Conservation (phyloP, 1,140 invertebrate species). For the Penaeus chinensis region DNA sequence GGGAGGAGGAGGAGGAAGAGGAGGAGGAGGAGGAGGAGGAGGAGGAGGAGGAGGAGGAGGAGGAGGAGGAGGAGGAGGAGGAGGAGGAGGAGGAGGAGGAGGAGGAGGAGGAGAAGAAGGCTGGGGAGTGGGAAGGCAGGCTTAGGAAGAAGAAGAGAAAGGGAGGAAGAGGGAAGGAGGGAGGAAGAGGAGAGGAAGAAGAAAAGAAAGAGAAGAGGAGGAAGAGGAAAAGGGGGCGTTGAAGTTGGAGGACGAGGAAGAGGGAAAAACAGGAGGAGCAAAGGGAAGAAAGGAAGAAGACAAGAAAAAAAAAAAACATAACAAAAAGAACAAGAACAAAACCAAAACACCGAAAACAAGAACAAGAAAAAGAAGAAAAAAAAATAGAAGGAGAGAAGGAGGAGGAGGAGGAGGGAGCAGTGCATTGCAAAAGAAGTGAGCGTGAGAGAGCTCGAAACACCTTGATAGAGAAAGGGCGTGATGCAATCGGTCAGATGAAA, state of each 20-base stretch:
- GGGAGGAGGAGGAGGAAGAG: neutral
- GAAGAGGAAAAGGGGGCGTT: neutral
- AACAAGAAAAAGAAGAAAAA: neutral
- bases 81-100: neutral
- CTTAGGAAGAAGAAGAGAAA: neutral
- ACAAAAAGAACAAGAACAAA: neutral
- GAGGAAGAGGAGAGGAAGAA: neutral
- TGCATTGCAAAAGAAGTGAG: neutral
- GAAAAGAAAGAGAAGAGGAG: neutral
- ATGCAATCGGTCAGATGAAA: neutral
- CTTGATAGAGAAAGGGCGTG: neutral
- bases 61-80: neutral
- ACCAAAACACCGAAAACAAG: neutral
- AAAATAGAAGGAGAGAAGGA: neutral
- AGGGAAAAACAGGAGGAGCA: neutral
- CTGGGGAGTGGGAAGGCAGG: neutral
- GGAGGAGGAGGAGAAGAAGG: neutral
- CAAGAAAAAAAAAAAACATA: neutral
- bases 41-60: neutral
- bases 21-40: neutral
- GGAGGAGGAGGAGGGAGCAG: neutral
- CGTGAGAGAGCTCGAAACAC: neutral
- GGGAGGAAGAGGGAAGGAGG: neutral
- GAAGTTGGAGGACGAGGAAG: neutral
- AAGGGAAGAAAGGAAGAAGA: neutral